These are phyloP conservation scores for Galaxias olidus DNA, from an alignment of 2,797 vertebrate genomes.

Conservation along the genomic window DNA sequence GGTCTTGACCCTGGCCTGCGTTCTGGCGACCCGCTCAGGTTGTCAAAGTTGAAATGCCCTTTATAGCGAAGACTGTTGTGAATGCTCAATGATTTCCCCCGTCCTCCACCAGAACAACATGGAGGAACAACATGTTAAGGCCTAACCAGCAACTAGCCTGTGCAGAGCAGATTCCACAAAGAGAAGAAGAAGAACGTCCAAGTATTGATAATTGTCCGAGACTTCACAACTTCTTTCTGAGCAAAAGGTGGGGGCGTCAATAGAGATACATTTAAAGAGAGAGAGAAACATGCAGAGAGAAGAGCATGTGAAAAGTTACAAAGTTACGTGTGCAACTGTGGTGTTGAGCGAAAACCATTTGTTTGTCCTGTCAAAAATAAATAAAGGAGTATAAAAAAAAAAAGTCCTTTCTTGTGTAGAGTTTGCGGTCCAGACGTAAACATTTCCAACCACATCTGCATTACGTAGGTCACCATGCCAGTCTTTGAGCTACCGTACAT, in stretches of 20 bases:
- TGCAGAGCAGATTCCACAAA: conserved; percentile 61
- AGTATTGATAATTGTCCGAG: conserved; percentile 72
- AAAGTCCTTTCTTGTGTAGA: conserved; percentile 20
- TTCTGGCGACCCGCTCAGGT: conserved; percentile 46
- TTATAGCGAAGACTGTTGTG: conserved; percentile 57
- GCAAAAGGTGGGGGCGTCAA: conserved; percentile 50
- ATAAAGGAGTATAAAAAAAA: conserved; percentile 7
- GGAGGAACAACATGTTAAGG: conserved; percentile 58
- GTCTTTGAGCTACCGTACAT: conserved; percentile 52
- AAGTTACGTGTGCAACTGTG: neutral
- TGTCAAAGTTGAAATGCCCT: conserved; percentile 68
- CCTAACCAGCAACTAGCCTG: conserved; percentile 49
- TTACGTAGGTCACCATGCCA: conserved; percentile 54
- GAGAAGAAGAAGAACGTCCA: conserved; percentile 54
- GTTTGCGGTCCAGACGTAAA: conserved; percentile 42
- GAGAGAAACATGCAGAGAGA: neutral
- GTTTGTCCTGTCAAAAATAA: neutral
- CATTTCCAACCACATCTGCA: conserved; percentile 24
- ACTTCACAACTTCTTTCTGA: conserved; percentile 49
- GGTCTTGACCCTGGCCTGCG: conserved; percentile 54
- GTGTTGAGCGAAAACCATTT: neutral
- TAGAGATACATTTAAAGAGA: neutral
- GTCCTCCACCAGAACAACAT: conserved; percentile 40
- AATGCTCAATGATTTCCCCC: conserved; percentile 64
- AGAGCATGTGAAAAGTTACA: neutral